These are phyloP conservation scores for Coboldia fuscipes DNA, from an alignment of 1,140 invertebrate species.

Conservation along the genomic window DNA sequence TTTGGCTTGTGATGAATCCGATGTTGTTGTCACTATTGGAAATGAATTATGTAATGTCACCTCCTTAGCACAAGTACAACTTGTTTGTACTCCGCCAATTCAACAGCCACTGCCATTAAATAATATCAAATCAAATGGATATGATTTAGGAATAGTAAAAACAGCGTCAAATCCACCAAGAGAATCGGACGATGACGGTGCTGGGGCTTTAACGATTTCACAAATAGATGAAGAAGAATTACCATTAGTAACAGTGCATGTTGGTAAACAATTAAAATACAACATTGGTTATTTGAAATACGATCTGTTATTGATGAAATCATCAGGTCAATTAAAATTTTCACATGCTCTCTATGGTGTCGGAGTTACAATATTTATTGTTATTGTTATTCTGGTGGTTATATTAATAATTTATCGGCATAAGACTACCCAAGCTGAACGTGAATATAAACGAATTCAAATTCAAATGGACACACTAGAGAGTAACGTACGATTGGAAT, in stretches of 20 bases:
- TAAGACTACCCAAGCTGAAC: conserved; percentile 83
- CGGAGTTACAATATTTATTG: conserved; percentile 56
- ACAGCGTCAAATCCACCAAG: too few species aligned
- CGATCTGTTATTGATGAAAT: conserved; percentile 63
- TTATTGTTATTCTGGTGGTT: conserved; percentile 66
- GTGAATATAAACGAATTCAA: conserved; percentile 93
- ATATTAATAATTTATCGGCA: conserved; percentile 73
- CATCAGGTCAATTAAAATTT: too few species aligned
- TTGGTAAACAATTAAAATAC: conserved; percentile 69
- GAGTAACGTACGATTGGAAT: conserved; percentile 92
- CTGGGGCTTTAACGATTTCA: too few species aligned
- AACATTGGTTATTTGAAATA: conserved; percentile 76
- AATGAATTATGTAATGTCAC: conserved; percentile 76
- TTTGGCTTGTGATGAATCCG: conserved; percentile 74
- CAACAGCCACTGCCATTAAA: conserved; percentile 61
- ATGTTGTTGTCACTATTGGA: conserved; percentile 86
- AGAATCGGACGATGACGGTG: too few species aligned
- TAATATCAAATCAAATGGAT: conserved; percentile 41
- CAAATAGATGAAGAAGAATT: too few species aligned
- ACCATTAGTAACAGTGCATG: conserved; percentile 72
- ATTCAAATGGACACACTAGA: conserved; percentile 99
- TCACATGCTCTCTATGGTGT: conserved; percentile 72
- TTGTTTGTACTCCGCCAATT: conserved; percentile 77
- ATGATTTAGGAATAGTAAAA: too few species aligned
- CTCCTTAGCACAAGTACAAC: conserved; percentile 64